Base-by-base conservation (phyloP, 2,113 vertebrate species). In the Plectropomus leopardus region DNA sequence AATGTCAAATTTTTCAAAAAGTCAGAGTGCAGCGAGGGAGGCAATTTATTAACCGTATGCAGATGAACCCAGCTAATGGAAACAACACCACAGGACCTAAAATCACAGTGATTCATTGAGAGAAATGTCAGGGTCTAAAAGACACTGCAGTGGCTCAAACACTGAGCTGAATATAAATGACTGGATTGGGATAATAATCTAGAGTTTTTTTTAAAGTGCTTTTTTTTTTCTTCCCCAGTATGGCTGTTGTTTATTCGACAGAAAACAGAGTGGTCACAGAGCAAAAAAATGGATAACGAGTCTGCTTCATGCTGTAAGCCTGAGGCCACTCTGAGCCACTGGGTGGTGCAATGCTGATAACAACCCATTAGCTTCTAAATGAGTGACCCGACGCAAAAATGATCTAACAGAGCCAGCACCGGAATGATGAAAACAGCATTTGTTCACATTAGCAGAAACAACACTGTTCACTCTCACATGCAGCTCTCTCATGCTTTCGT, bases 111-210 rank as follows among this genome's bases (percentile, higher is more conserved):
- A 76, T 83, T 83, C 32, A 81, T 19, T 75, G 65, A 55, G 53
- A 82, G 78, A 87, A 89, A 85, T 88, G 72, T 83, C 78, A 88
- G 48, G 60, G 51, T 53, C 23, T 68, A 68, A 88, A 76, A 83
- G 23, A 70, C 32, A 51, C 36, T 54, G 67, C 60, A 34, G 61
- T 26, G 36, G 23, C 48, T 79, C 59, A 50, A 51, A 80, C 40
- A 59, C 34, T 48, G 72, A 74, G 10, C 28, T 78, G 84, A 87
- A 82, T 87, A 23, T 65, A 54, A 87, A 88, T 82, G 13, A 51
- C 65, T 28, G 44, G 61, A 64, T 36, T 77, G n/a, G 65, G 30
- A 72, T 67, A 68, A 58, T 51, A 76, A 71, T 82, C 10, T 66
- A 4, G 4, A 51, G 10, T 51, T 80, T 70, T 82, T 60, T 82